Evolutionary conservation across 2,797 vertebrate species (phyloP).

Genomic region (Malacoctenus gilli): DNA sequence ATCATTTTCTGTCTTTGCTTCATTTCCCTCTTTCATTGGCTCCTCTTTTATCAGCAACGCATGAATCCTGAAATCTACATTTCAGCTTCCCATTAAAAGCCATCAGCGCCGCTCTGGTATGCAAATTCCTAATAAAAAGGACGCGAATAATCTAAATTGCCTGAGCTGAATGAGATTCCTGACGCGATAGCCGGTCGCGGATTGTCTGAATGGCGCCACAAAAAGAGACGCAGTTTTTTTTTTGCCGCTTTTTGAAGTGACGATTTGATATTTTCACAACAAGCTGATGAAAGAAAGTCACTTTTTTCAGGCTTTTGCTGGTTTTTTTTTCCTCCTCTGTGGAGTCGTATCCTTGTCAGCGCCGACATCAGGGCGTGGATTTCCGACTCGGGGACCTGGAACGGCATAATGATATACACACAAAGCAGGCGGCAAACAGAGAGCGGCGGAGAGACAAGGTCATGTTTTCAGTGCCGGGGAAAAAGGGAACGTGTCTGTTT

Average conservation of each 20-base stretch:
- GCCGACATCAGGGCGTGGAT: constrained; percentile 26
- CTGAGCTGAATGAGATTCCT: constrained; percentile 28
- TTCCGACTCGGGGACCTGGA: constrained; percentile 42
- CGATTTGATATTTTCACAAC: constrained; percentile 10
- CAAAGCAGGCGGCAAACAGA: constrained; percentile 48
- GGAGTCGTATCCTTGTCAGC: constrained; percentile 25
- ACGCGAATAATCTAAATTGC: constrained; percentile 58
- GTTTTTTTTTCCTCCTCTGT: background rate
- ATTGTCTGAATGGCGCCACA: too few relatives aligned
- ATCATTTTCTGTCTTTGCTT: constrained; percentile 23
- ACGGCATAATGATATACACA: constrained; percentile 51
- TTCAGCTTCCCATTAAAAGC: constrained; percentile 49
- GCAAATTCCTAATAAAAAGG: constrained; percentile 36
- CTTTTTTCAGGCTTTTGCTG: constrained; percentile 6
- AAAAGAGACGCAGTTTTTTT: too few relatives aligned
- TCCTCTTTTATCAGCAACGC: constrained; percentile 44
- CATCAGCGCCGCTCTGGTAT: constrained; percentile 25
- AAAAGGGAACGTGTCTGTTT: constrained; percentile 29
- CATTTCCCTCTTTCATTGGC: constrained; percentile 29
- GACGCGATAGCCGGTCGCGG: too few relatives aligned
- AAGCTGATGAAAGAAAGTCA: too few relatives aligned
- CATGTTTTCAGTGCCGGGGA: constrained; percentile 40
- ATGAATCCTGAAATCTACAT: constrained; percentile 40
- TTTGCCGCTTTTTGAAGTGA: too few relatives aligned
- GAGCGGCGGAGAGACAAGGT: constrained; percentile 59